Base-by-base conservation (phyloP, 2,888 invertebrate species). In the Macaria notata region DNA sequence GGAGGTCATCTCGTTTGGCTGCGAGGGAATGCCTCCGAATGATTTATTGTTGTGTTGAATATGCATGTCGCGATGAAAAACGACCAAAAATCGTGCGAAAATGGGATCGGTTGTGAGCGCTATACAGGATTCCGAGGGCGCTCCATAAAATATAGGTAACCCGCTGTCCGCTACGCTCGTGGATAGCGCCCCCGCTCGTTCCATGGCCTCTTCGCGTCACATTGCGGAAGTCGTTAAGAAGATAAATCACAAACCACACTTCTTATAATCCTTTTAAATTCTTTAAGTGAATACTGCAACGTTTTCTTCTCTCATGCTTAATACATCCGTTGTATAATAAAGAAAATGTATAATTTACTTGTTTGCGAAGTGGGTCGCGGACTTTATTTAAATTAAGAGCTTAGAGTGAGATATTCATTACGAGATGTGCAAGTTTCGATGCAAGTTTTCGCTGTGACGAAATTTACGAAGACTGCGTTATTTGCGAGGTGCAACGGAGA, bases 11-110 rank as follows among this genome's bases (percentile, higher is more conserved):
- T 78, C 81, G 82, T 84, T 82, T 76, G 81, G 80, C 71, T 76
- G 72, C 77, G 78, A 75, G 77, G 75, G 79, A 81, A 83, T 83
- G 76, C 81, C 80, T 79, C 73, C 66, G 76, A 79, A 83, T 91
- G 90, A 91, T 91, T 88, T 89, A 91, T 90, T 81, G 80, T 87
- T 78, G 73, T 77, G 87, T 87, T 90, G 88, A 91, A 89, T 89
- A 91, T 90, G 88, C 89, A 89, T 88, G 88, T 86, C 86, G 81
- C 77, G 82, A 89, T 90, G 90, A 91, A 89, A 89, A 89, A 89
- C 88, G 86, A 87, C 79, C 83, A 82, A 78, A 77, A 82, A 81
- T 75, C 76, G 79, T 76, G 77, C 71, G 74, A 65, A 77, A 70
- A 74, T 75, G 65, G 73, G 71, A 70, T 72, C 68, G 63, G 68